Evolutionary conservation across 2,888 invertebrate genomes (phyloP), one percentile per base, ranked within the genome.

Genomic region (Periphyllus acericola): DNA sequence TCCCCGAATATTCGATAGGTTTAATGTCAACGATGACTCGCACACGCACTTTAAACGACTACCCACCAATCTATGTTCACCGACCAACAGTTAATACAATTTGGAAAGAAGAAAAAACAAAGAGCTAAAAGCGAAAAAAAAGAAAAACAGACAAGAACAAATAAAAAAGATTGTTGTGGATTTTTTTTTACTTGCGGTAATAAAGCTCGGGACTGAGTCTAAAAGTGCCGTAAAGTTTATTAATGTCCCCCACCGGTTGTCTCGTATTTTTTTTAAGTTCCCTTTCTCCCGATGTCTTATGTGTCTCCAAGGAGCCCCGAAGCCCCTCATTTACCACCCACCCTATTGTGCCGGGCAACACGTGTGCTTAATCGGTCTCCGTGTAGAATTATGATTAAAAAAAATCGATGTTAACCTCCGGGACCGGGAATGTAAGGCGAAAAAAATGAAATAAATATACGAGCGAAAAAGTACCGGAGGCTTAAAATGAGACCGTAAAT

Each of bases 211-310:
- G 86, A 86, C 86, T 46, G 87, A 87, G 87, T 32, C 87, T 87
- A 87, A 87, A 87, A 87, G 81, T 87, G 87, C 87, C 87, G 87
- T 87, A 87, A 87, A 87, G 87, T 87, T 87, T 87, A 87, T 87
- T 87, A 87, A 87, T 87, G 87, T 87, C 87, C 87, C 86, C 87
- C 87, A 87, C 87, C 81, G 87, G 87, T 87, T 87, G 87, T 87
- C 87, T 87, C 81, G 87, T 81, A 66, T 81, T 81, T 81, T 85
- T 78, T 87, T 87, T 66, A 87, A 87, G 87, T 87, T 74, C 78
- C 68, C 81, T 87, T 66, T 87, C 60, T 81, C 66, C 80, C 74
- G 80, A 46, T 87, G 87, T 87, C 87, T 87, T 87, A 87, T 87
- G 87, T 87, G 87, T 87, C 87, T 87, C 87, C 87, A 87, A 87